Evolutionary conservation across 2,888 invertebrate species (phyloP).

Genomic region (Andrena camellia): DNA sequence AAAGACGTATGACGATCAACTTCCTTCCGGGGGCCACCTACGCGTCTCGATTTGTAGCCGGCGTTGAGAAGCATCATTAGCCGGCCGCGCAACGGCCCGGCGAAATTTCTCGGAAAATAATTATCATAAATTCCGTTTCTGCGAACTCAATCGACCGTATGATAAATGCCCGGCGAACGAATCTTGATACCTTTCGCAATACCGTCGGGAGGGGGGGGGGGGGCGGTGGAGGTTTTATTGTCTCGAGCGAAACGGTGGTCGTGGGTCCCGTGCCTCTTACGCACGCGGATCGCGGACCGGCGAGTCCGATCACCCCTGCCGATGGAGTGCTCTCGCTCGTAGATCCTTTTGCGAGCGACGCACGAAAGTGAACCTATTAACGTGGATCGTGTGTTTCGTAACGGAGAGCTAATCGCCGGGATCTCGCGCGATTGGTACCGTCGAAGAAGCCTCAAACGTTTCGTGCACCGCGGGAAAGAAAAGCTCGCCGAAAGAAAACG

Average conservation of each 20-base stretch:
- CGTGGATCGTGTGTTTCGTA: conserved; percentile 2
- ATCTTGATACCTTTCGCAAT: conserved; percentile 37
- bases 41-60: conserved; percentile 51
- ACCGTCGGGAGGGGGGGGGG: not conserved
- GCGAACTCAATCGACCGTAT: conserved; percentile 45
- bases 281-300: too few relatives aligned
- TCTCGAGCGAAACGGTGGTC: conserved; percentile 1
- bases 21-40: conserved; percentile 72
- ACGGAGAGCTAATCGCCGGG: conserved; percentile 18
- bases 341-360: not conserved
- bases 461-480: not conserved
- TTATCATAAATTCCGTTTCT: conserved; percentile 40
- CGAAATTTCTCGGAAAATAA: conserved; percentile 50
- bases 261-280: too few relatives aligned
- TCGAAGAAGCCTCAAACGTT: conserved; percentile 1
- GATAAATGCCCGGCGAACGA: conserved; percentile 30
- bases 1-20: conserved; percentile 69
- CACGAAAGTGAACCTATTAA: conserved; percentile 2
- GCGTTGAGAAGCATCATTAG: conserved; percentile 52
- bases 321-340: not conserved
- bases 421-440: conserved; percentile 8
- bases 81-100: conserved; percentile 8
- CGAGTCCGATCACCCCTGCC: too few relatives aligned
- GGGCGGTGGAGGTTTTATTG: conserved; percentile 21
- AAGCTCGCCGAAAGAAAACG: conserved; percentile 30